phyloP scores from a whole-genome alignment of 2,888 invertebrate species.

The Crematogaster levior region DNA sequence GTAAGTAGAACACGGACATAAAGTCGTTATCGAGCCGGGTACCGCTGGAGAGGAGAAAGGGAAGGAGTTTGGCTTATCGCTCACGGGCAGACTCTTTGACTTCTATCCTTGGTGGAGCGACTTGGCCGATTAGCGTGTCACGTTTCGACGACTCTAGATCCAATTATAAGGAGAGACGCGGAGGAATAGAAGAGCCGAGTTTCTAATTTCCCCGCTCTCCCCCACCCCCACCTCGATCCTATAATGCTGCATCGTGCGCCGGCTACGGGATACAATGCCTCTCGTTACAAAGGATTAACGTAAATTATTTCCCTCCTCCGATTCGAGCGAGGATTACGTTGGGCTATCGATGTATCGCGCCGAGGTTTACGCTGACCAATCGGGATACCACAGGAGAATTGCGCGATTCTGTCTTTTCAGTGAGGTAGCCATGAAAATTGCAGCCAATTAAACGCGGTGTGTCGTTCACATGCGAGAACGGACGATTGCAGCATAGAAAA shows the following conservation, averaged over 20 bases:
- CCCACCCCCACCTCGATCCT: not conserved
- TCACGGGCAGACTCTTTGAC: conserved; percentile 63
- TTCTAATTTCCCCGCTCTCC: conserved; percentile 24
- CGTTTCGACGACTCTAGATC: conserved; percentile 60
- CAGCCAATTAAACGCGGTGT: not conserved
- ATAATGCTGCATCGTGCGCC: conserved; percentile 29
- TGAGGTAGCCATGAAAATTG: not conserved
- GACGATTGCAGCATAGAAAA: not conserved
- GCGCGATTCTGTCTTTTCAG: not conserved
- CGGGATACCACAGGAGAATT: conserved; percentile 26
- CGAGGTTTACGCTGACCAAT: conserved; percentile 10
- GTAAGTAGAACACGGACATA: conserved; percentile 51
- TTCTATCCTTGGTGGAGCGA: conserved; percentile 56
- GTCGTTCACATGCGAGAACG: not conserved
- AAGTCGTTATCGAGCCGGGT: conserved; percentile 51
- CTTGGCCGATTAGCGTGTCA: conserved; percentile 66
- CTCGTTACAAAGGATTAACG: conserved; percentile 52
- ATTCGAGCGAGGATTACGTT: conserved; percentile 32
- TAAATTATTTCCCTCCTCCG: conserved; percentile 45
- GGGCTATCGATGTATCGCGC: conserved; percentile 43
- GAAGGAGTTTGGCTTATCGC: conserved; percentile 62
- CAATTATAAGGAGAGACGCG: conserved; percentile 56
- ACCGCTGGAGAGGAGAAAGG: not conserved
- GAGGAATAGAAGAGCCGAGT: conserved; percentile 18
- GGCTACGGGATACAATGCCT: conserved; percentile 18